Percentiles rank a stretch among this genome's conserved stretches.
Conservation (phyloP, 1,140 invertebrate species). For the Brachionus paranguensis region DNA sequence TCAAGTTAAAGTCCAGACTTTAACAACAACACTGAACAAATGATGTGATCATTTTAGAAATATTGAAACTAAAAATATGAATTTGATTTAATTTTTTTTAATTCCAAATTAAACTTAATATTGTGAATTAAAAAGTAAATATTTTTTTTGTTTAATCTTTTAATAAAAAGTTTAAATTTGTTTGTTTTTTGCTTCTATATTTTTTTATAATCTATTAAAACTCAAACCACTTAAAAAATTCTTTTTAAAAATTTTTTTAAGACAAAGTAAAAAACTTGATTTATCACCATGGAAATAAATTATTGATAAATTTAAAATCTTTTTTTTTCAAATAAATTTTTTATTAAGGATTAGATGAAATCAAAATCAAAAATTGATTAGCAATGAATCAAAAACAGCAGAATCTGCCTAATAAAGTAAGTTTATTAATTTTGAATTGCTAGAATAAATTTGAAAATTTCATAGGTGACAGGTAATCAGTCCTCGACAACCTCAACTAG, state of each 20-base stretch:
- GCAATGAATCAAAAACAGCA: background rate
- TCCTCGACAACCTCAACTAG: background rate
- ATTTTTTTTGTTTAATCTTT: too few relatives aligned
- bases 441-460: background rate
- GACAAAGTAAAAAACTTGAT: background rate
- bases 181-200: too few relatives aligned
- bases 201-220: too few relatives aligned
- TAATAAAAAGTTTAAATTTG: too few relatives aligned
- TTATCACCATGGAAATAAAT: background rate
- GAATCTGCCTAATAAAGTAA: background rate
- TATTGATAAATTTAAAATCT: background rate
- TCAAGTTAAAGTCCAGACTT: too few relatives aligned
- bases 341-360: background rate
- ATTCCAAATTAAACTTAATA: too few relatives aligned
- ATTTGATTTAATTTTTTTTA: too few relatives aligned
- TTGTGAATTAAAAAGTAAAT: too few relatives aligned
- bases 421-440: background rate
- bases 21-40: too few relatives aligned
- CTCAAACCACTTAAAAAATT: background rate
- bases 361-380: background rate
- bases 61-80: too few relatives aligned
- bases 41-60: too few relatives aligned
- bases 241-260: background rate
- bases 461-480: background rate
- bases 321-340: background rate